Evolutionary conservation across 2,797 vertebrate genomes (phyloP), one percentile per base, ranked within the genome.

Genomic region (Poeciliopsis gracilis): DNA sequence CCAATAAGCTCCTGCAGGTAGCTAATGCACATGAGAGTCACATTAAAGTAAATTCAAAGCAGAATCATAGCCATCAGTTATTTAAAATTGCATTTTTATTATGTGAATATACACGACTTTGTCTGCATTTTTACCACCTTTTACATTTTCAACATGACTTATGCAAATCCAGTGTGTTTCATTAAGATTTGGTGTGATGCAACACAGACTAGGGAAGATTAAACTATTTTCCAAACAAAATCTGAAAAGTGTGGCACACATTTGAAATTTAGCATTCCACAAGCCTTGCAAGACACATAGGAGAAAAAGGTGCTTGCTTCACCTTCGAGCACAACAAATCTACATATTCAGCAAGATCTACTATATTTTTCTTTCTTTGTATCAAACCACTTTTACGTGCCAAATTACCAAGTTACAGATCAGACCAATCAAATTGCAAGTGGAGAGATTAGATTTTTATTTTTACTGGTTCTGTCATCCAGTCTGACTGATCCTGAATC

Each of bases 1-100:
- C 97, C 98, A 11, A 94, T 97, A 2, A 96, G 96, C 88, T 97
- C 97, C 77, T 97, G 97, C 96, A 97, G 97, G 98, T 99, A 76
- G 41, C 59, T 77, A 45, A 43, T 15, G 8, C 20, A 45, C 11
- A n/a, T 13, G 23, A 23, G 25, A 81, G 45, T 72, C n/a, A 61
- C 25, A 30, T 49, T 79, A 71, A 28, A 46, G 25, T 45, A 45
- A 70, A 43, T 13, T 25, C 41, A 28, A 16, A 45, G 67, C 38
- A 45, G 2, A 71, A 45, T 8, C 25, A 16, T 70, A 15, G n/a
- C 41, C 43, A 71, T n/a, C 41, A 67, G 33, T 25, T 38, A 67
- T 25, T 67, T 41, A 2, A 41, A 59, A 43, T 41, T 13, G 20
- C 23, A 43, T 45, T 69, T 69, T n/a, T 69, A 2, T 67, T 67